Percentiles rank a stretch among this genome's conserved stretches.
These are phyloP conservation scores for Eulemur coronatus DNA, from an alignment of 2,797 vertebrate species.

Conservation along the genomic window DNA sequence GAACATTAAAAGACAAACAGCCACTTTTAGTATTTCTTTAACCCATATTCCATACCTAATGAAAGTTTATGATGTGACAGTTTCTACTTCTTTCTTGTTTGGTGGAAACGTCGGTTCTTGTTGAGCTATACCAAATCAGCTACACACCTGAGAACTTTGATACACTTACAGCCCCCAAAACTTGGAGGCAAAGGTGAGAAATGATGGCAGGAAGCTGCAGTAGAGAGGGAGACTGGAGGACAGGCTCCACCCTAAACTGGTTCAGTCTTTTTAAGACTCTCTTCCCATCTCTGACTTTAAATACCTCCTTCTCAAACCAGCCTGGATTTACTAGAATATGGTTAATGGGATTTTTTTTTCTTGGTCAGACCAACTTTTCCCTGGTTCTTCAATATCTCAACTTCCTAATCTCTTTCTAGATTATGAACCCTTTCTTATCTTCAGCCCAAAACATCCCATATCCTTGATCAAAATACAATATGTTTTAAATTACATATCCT, in stretches of 20 bases:
- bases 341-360: background rate
- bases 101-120: background rate
- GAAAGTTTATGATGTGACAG: background rate
- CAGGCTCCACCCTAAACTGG: too few relatives aligned
- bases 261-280: background rate
- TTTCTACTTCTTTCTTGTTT: background rate
- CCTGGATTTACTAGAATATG: background rate
- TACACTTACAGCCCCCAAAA: rapidly evolving
- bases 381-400: background rate
- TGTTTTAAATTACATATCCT: background rate
- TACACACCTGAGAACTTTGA: background rate
- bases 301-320: background rate
- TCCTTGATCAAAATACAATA: background rate
- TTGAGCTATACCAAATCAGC: background rate
- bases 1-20: background rate
- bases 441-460: background rate
- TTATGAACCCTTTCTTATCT: background rate
- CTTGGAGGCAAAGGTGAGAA: background rate
- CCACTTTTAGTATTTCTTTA: background rate
- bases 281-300: background rate
- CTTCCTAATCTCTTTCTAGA: background rate
- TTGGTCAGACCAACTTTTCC: too few relatives aligned
- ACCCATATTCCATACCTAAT: background rate
- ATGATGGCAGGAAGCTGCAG: too few relatives aligned
- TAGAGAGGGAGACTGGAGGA: rapidly evolving